A percentile compares a stretch with the other conserved stretches of the same genome.
Evolutionary conservation across 2,797 vertebrate species (phyloP).

Genomic region (Ciconia nigra): DNA sequence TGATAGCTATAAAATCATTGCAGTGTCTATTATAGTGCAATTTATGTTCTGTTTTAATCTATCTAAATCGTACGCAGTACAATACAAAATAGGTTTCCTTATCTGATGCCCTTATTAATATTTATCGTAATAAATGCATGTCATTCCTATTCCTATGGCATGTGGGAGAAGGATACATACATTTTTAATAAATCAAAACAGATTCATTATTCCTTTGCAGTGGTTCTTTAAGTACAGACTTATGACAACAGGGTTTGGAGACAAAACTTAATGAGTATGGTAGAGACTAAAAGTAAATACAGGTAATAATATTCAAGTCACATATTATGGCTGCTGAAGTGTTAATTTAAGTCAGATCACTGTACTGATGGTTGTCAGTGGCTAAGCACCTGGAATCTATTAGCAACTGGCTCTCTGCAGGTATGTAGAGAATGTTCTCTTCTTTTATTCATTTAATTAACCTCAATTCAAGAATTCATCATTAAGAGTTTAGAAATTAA

Average conservation of each 20-base stretch:
- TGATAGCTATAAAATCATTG: background rate
- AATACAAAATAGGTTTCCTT: slow-evolving; percentile 1
- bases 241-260: background rate
- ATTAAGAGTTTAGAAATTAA: background rate
- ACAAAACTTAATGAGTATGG: background rate
- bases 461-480: background rate
- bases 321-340: background rate
- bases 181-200: background rate
- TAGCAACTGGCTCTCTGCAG: background rate
- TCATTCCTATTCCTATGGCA: background rate
- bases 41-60: slow-evolving; percentile 1
- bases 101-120: slow-evolving; percentile 1
- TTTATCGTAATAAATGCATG: background rate
- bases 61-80: background rate
- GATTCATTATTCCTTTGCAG: background rate
- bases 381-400: background rate
- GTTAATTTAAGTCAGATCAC: background rate
- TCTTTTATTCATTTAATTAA: background rate
- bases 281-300: background rate
- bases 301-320: background rate
- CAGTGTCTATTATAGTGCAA: background rate
- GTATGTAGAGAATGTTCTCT: background rate
- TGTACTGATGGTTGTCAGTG: background rate
- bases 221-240: background rate
- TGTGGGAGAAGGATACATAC: background rate